Evolutionary conservation across 2,888 invertebrate species (phyloP).

Genomic region (Crocallis elinguaria): DNA sequence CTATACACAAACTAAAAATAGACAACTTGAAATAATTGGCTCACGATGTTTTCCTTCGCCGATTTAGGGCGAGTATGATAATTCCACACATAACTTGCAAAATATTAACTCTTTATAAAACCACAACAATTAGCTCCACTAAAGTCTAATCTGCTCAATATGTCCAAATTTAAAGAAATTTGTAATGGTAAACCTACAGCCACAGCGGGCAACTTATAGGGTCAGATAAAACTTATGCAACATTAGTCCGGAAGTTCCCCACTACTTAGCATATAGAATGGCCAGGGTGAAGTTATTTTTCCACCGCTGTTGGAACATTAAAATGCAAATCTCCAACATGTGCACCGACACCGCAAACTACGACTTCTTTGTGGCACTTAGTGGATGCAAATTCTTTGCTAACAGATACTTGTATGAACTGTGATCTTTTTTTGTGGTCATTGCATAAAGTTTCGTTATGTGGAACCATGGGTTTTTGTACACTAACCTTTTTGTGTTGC

Average conservation of each 20-base stretch:
- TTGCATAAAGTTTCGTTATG: too few relatives aligned
- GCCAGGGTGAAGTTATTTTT: conserved; percentile 60
- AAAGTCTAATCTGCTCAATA: not conserved
- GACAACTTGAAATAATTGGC: too few relatives aligned
- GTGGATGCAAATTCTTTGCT: conserved; percentile 28
- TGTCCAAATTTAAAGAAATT: not conserved
- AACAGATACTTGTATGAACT: conserved; percentile 17
- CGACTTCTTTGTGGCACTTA: conserved; percentile 50
- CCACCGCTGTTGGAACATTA: conserved; percentile 56
- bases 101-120: too few relatives aligned
- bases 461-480: too few relatives aligned
- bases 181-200: not conserved
- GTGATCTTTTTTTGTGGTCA: too few relatives aligned
- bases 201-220: conserved; percentile 33
- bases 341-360: conserved; percentile 46
- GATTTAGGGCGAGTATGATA: too few relatives aligned
- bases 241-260: conserved; percentile 54
- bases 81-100: too few relatives aligned
- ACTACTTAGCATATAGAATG: conserved; percentile 68
- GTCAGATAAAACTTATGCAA: conserved; percentile 56
- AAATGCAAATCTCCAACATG: conserved; percentile 63
- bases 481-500: too few relatives aligned
- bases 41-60: too few relatives aligned
- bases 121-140: too few relatives aligned
- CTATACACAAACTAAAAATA: too few relatives aligned